Conservation (phyloP, 2,113 vertebrate species). For the Cromileptes altivelis region DNA sequence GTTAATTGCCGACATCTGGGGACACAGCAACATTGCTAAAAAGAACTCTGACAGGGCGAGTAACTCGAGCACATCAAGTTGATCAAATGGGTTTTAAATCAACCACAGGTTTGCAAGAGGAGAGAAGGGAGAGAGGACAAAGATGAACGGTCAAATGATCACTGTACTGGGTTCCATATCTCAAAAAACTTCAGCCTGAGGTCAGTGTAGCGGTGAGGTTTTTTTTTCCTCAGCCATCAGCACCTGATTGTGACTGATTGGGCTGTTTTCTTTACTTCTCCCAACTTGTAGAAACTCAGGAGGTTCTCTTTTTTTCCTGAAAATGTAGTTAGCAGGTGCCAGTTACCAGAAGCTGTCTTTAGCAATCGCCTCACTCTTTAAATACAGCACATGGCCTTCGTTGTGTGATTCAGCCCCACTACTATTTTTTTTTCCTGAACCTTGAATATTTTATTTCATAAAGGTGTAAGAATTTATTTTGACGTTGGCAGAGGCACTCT, state of each 20-base stretch:
- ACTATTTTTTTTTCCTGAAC: conserved; percentile 21
- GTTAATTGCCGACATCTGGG: not conserved
- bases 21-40: not conserved
- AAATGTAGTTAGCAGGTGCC: not conserved
- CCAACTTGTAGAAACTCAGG: conserved; percentile 33
- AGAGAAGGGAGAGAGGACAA: not conserved
- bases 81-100: not conserved
- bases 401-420: conserved; percentile 12
- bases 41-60: not conserved
- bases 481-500: not conserved
- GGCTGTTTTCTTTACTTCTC: conserved; percentile 22
- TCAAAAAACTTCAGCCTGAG: conserved; percentile 16
- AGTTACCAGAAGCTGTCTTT: conserved; percentile 30
- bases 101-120: not conserved
- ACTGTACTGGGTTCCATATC: not conserved
- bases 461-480: conserved; percentile 31
- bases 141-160: conserved; percentile 7
- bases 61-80: not conserved
- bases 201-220: not conserved
- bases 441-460: conserved; percentile 19
- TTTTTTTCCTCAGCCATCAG: conserved; percentile 9
- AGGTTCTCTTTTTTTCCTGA: conserved; percentile 14
- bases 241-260: conserved; percentile 34
- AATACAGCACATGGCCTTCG: conserved; percentile 2
- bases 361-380: conserved; percentile 20